phyloP scores from a whole-genome alignment of 1,140 invertebrate species.

The Drosophila orena region DNA sequence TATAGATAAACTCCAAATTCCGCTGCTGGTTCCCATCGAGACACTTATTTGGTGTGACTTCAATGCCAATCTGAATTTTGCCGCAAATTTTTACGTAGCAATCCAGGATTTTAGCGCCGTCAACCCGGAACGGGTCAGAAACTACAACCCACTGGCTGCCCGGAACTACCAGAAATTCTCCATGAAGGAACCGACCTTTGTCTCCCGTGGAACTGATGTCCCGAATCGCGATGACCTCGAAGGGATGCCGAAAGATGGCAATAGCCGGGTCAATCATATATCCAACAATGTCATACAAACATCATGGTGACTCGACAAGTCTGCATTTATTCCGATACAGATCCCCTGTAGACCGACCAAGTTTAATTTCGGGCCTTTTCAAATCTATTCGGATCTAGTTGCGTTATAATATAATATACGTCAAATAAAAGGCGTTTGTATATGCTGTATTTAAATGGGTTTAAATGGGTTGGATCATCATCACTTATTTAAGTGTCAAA shows the following conservation, averaged over 20 bases:
- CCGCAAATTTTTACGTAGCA: not conserved
- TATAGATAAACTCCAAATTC: not conserved
- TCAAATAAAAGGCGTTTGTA: not conserved
- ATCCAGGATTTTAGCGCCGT: not conserved
- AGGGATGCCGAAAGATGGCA: too few relatives aligned
- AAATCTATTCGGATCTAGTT: not conserved
- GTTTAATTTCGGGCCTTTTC: not conserved
- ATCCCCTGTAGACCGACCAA: too few relatives aligned
- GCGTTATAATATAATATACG: too few relatives aligned
- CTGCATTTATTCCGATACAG: too few relatives aligned
- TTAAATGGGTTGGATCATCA: not conserved
- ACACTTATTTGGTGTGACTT: not conserved
- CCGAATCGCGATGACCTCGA: not conserved
- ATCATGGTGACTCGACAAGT: too few relatives aligned
- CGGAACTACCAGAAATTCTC: not conserved
- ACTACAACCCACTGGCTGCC: not conserved
- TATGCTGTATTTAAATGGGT: too few relatives aligned
- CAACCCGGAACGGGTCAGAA: not conserved
- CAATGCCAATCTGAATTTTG: not conserved
- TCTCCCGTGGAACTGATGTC: not conserved
- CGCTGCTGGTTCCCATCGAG: not conserved
- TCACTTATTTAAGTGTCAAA: too few relatives aligned
- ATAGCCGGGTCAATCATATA: too few relatives aligned
- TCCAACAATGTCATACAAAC: too few relatives aligned
- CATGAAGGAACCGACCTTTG: not conserved